Conservation (phyloP, 2,113 vertebrate genomes). For the Mystacornis crossleyi region DNA sequence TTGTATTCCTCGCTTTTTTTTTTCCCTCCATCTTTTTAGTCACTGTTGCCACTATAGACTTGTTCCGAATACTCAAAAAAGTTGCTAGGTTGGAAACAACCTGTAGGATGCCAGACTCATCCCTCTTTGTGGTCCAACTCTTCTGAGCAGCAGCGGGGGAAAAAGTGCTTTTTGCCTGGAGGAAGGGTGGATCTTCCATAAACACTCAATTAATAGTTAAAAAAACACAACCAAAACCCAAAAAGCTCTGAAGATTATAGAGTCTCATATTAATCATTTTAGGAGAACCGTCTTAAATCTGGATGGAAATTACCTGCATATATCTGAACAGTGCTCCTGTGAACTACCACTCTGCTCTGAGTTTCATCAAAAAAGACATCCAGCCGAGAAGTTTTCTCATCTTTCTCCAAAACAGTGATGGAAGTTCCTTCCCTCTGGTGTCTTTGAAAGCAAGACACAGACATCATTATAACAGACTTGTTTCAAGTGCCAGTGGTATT, state of each 20-base stretch:
- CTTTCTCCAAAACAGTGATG: neutral
- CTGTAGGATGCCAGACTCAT: neutral
- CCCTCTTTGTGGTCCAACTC: neutral
- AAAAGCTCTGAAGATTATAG: neutral
- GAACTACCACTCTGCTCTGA: neutral
- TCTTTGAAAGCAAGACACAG: slow-evolving; percentile 17
- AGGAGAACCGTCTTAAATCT: neutral
- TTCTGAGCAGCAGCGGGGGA: rapidly evolving
- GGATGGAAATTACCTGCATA: neutral
- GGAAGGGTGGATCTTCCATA: neutral
- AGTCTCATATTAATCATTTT: neutral
- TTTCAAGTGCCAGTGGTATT: neutral
- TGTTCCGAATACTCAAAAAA: neutral
- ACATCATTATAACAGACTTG: neutral
- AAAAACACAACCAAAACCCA: neutral
- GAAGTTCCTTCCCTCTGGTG: slow-evolving; percentile 10
- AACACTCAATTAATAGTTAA: neutral
- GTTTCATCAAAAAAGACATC: slow-evolving; percentile 24
- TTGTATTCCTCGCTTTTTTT: neutral
- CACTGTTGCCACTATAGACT: neutral
- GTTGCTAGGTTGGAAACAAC: neutral
- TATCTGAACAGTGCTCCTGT: neutral
- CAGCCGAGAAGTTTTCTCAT: neutral
- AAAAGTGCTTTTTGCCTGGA: neutral
- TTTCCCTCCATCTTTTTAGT: neutral